Percentiles rank a stretch among this genome's conserved stretches.
phyloP scores from a whole-genome alignment of 1,140 invertebrate genomes.

The Laupala kohalensis region DNA sequence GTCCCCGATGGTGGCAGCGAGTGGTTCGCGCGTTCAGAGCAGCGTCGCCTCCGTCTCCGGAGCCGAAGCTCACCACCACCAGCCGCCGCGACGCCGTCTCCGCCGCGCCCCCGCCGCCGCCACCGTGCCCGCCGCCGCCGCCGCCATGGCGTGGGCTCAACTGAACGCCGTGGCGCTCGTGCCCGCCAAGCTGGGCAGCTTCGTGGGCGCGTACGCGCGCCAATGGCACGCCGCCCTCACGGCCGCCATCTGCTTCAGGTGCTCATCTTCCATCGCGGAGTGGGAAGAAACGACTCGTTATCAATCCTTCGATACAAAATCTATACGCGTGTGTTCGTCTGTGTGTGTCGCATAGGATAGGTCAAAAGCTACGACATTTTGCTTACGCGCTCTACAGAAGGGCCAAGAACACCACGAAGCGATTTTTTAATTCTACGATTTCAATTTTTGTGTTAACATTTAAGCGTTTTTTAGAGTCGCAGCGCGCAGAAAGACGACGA shows the following conservation, averaged over 20 bases:
- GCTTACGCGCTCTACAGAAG: too few species aligned
- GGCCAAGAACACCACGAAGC: too few species aligned
- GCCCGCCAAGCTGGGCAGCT: slow-evolving; percentile 18
- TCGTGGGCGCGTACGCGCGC: slow-evolving; percentile 16
- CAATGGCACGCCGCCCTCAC: slow-evolving; percentile 18
- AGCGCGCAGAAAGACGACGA: too few species aligned
- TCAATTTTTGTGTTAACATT: too few species aligned
- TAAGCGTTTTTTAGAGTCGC: too few species aligned
- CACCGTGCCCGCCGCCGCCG: slow-evolving; percentile 48
- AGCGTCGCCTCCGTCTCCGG: slow-evolving; percentile 13
- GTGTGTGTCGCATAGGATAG: too few species aligned
- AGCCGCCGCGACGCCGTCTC: slow-evolving; percentile 34
- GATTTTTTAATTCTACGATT: too few species aligned
- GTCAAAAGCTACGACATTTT: too few species aligned
- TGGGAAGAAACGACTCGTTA: too few species aligned
- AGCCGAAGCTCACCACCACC: slow-evolving; percentile 28
- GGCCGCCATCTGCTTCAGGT: background rate
- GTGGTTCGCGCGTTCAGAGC: background rate
- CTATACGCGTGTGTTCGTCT: too few species aligned
- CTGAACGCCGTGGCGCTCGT: slow-evolving; percentile 15
- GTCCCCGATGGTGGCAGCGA: slow-evolving; percentile 8
- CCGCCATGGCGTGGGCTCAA: slow-evolving; percentile 11
- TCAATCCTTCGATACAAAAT: too few species aligned
- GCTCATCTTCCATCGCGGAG: too few species aligned
- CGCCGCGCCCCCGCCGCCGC: slow-evolving; percentile 46